Percentiles rank a stretch among this genome's conserved stretches.
These are phyloP conservation scores for Phortica magna DNA, from an alignment of 2,888 invertebrate species.

Conservation along the genomic window DNA sequence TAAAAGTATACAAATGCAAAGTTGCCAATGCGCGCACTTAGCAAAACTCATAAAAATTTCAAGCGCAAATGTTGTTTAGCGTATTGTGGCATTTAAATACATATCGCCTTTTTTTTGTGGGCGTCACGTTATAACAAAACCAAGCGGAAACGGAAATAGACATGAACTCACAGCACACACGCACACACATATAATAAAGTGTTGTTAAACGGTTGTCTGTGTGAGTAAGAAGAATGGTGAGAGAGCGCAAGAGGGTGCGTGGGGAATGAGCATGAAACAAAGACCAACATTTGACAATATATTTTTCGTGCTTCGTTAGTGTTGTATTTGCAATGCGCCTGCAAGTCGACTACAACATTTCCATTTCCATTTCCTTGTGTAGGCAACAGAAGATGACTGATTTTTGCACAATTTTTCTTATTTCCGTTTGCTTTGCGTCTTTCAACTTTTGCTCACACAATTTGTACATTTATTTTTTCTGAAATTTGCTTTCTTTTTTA, in stretches of 20 bases:
- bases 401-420: conserved; percentile 28
- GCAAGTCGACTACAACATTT: neutral
- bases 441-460: neutral
- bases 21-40: neutral
- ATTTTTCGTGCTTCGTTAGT: conserved; percentile 15
- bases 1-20: conserved; percentile 9
- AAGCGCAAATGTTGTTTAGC: neutral
- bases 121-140: conserved; percentile 9
- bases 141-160: conserved; percentile 34
- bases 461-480: neutral
- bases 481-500: neutral
- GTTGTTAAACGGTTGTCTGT: neutral
- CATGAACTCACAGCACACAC: conserved; percentile 11
- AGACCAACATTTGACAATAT: conserved; percentile 16
- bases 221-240: neutral
- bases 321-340: neutral
- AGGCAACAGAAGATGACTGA: conserved; percentile 13
- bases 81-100: no score
- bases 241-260: no score
- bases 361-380: no score
- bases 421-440: neutral
- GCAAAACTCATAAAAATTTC: conserved; percentile 11
- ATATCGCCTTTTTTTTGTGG: neutral
- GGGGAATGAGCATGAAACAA: neutral
- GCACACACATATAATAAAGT: neutral